Percentiles rank a stretch among this genome's conserved stretches.
These are phyloP conservation scores for Balanococcus diminutus DNA, from an alignment of 2,888 invertebrate species.

Conservation along the genomic window DNA sequence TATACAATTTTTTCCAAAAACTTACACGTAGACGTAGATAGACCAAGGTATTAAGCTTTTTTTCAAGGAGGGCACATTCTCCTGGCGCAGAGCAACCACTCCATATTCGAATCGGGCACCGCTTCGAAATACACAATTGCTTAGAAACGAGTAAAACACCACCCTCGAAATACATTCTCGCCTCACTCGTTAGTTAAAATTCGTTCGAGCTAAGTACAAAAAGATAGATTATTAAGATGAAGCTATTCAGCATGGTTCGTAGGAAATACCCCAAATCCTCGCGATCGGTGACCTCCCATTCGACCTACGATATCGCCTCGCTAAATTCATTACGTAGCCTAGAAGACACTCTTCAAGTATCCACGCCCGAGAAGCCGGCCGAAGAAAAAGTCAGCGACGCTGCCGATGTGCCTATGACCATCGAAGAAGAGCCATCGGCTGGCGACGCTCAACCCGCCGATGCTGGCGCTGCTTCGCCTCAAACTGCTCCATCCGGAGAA, in stretches of 20 bases:
- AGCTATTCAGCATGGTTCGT: constrained; percentile 30
- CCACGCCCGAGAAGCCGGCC: not conserved
- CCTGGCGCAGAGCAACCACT: too few species aligned
- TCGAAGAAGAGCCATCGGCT: not conserved
- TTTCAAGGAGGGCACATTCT: too few species aligned
- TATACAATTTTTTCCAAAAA: too few species aligned
- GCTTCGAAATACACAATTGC: not conserved
- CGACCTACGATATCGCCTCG: not conserved
- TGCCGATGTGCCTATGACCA: not conserved
- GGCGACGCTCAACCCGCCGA: not conserved
- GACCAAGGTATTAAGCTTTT: too few species aligned
- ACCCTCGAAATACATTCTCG: not conserved
- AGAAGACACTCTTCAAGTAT: not conserved
- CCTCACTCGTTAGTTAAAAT: not conserved
- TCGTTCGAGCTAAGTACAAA: not conserved
- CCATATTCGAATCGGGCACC: too few species aligned
- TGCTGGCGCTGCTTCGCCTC: not conserved
- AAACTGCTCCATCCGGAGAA: not conserved
- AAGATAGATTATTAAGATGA: not conserved
- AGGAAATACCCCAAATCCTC: not conserved
- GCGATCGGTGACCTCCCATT: not conserved
- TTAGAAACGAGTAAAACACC: not conserved
- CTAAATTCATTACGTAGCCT: not conserved
- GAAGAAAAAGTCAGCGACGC: not conserved
- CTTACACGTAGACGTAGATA: too few species aligned